Evolutionary conservation across 2,113 vertebrate species (phyloP).

Genomic region (Melanostigma gelatinosum): DNA sequence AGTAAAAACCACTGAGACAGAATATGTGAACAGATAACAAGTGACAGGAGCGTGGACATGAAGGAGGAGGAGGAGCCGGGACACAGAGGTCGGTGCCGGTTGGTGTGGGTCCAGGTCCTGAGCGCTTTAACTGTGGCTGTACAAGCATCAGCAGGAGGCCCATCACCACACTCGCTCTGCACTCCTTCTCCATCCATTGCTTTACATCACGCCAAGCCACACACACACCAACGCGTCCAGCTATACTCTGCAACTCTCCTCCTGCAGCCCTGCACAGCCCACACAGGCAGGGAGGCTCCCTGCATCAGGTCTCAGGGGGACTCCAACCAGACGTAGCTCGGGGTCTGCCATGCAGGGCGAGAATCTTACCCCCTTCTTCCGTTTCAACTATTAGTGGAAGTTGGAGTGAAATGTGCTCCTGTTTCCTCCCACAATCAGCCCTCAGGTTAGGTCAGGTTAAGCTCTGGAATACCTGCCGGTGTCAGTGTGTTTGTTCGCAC

Average conservation of each 20-base stretch:
- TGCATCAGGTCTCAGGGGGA: too few relatives aligned
- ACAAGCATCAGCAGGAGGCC: conserved; percentile 22
- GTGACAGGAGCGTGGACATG: background rate
- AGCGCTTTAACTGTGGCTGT: conserved; percentile 10
- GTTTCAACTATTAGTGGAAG: background rate
- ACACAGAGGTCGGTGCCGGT: background rate
- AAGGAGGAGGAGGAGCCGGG: background rate
- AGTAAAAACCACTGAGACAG: too few relatives aligned
- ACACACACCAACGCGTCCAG: conserved; percentile 1
- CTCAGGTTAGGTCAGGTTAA: too few relatives aligned
- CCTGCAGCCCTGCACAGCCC: background rate
- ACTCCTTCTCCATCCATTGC: conserved; percentile 18
- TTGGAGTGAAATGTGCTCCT: background rate
- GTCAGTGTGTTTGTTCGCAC: background rate
- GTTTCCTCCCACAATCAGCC: background rate
- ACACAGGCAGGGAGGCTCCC: background rate
- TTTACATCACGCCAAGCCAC: conserved; percentile 42
- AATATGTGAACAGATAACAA: background rate
- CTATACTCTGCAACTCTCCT: background rate
- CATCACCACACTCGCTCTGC: background rate
- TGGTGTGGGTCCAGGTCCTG: background rate
- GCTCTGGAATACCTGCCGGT: background rate
- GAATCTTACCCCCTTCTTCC: background rate
- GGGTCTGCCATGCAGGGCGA: too few relatives aligned
- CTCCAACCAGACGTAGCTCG: too few relatives aligned